phyloP scores from a whole-genome alignment of 2,888 invertebrate species.

The Hoplodrina ambigua region DNA sequence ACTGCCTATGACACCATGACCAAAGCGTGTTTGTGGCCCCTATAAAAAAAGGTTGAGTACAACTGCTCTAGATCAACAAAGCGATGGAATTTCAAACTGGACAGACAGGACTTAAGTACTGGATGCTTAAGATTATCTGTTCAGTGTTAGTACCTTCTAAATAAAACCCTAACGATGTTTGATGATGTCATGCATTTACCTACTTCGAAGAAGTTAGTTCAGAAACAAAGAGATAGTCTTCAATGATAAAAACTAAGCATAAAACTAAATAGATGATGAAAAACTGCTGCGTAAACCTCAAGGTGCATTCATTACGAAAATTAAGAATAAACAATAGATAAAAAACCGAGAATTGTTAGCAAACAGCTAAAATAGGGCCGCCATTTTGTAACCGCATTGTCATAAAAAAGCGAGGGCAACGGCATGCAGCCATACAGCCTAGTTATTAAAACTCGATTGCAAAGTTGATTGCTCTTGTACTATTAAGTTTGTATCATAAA shows the following conservation, averaged over 20 bases:
- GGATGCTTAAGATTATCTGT: no score
- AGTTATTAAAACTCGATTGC: conserved; percentile 56
- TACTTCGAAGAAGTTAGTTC: neutral
- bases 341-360: conserved; percentile 41
- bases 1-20: no score
- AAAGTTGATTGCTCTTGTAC: conserved; percentile 41
- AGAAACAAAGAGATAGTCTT: neutral
- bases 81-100: conserved; percentile 13
- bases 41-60: no score
- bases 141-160: neutral
- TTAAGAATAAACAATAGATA: conserved; percentile 18
- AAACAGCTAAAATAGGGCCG: conserved; percentile 51
- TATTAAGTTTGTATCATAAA: conserved; percentile 19
- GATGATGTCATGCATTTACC: conserved; percentile 1
- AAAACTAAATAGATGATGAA: neutral
- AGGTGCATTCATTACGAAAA: conserved; percentile 8
- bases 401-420: conserved; percentile 52
- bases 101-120: neutral
- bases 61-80: conserved; percentile 10
- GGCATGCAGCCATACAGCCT: conserved; percentile 47
- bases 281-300: neutral
- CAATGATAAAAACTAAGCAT: neutral
- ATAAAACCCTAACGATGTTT: neutral
- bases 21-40: no score
- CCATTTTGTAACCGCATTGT: conserved; percentile 56